Conservation (phyloP, 1,140 invertebrate species). For the Magallana ariakensis region DNA sequence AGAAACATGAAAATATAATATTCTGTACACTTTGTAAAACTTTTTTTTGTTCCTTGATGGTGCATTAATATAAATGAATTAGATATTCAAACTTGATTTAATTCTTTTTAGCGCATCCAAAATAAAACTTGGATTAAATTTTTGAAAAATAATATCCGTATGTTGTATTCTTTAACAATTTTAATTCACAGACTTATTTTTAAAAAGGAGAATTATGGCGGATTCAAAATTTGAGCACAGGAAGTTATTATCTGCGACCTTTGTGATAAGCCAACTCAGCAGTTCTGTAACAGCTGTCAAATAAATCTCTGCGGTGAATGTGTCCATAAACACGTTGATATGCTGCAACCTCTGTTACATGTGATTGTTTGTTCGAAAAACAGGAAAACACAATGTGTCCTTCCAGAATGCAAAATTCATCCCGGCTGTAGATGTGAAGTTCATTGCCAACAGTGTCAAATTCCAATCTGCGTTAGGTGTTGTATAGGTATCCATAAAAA, state of each 20-base stretch:
- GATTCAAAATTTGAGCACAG: neutral
- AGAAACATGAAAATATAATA: no score
- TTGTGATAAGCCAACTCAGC: neutral
- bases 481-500: neutral
- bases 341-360: neutral
- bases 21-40: no score
- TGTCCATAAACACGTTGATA: neutral
- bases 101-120: no score
- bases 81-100: no score
- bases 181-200: no score
- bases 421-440: neutral
- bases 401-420: neutral
- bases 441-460: neutral
- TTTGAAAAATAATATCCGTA: no score
- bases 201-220: no score
- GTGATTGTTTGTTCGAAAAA: neutral
- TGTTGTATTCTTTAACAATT: no score
- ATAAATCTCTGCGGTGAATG: neutral
- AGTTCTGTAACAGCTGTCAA: slow-evolving; percentile 5
- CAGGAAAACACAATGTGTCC: neutral
- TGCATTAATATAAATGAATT: no score
- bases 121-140: no score
- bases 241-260: neutral
- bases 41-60: no score
- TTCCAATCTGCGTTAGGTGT: neutral